Conservation (phyloP, 2,113 vertebrate genomes). For the Brachyhypopomus gauderio region DNA sequence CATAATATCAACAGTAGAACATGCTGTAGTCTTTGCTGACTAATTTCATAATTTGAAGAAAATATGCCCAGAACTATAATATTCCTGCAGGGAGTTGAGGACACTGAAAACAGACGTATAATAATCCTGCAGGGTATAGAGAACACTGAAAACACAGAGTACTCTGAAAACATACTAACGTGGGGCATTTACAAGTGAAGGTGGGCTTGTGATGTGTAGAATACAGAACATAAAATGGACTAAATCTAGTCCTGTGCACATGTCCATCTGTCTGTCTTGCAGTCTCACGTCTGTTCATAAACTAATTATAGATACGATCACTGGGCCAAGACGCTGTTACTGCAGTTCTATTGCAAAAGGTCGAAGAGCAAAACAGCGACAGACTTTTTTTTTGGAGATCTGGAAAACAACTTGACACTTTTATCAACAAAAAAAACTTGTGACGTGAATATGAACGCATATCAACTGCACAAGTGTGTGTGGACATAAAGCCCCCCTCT, state of each 20-base stretch:
- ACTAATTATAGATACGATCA: not conserved
- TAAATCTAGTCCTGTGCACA: not conserved
- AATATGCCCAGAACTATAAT: not conserved
- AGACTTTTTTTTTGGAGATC: conserved; percentile 1
- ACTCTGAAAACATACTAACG: conserved; percentile 5
- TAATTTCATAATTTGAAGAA: not conserved
- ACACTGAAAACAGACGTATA: too few species aligned
- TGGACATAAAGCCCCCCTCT: conserved; percentile 22
- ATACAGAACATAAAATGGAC: not conserved
- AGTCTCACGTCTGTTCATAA: not conserved
- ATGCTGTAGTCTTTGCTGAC: not conserved
- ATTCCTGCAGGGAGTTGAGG: not conserved
- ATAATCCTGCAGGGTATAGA: too few species aligned
- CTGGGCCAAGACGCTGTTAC: not conserved
- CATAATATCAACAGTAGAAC: not conserved
- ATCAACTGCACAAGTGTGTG: conserved; percentile 4
- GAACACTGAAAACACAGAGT: too few species aligned
- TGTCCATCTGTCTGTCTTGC: not conserved
- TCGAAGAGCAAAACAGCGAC: not conserved
- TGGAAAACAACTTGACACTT: conserved; percentile 31
- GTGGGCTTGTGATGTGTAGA: not conserved
- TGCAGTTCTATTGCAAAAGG: not conserved
- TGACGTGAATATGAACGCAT: not conserved
- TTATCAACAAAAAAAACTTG: not conserved
- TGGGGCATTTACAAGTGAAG: not conserved